Evolutionary conservation across 2,113 vertebrate genomes (phyloP).

Genomic region (Promerops cafer): DNA sequence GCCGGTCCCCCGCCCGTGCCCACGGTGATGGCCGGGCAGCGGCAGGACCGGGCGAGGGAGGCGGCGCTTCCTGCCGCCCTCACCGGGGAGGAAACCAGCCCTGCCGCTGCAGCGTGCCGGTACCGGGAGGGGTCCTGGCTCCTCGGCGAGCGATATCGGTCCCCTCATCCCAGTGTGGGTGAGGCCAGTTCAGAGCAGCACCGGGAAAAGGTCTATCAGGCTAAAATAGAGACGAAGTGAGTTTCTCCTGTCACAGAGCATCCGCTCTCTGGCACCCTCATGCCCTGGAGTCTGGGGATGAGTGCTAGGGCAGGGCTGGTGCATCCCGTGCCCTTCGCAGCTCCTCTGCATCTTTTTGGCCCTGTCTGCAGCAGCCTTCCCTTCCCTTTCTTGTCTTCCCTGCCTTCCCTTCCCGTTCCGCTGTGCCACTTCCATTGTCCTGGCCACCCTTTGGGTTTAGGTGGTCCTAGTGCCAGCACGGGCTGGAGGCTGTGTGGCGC

Average conservation of each 20-base stretch:
- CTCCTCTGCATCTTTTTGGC: not conserved
- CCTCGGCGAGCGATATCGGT: not conserved
- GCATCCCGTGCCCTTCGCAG: not conserved
- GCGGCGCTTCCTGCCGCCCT: not conserved
- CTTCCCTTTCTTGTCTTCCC: not conserved
- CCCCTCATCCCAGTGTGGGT: not conserved
- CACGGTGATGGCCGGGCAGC: not conserved
- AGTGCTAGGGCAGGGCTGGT: not conserved
- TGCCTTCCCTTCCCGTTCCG: not conserved
- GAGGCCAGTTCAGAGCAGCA: not conserved
- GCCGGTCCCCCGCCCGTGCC: not conserved
- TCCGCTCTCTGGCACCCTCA: not conserved
- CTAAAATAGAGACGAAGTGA: not conserved
- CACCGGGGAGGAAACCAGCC: not conserved
- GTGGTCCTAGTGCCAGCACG: not conserved
- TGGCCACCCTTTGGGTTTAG: not conserved
- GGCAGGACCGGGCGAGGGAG: not conserved
- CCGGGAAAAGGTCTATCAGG: not conserved
- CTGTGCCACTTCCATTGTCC: not conserved
- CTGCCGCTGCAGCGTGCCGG: not conserved
- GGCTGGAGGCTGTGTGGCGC: not conserved
- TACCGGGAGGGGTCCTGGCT: not conserved
- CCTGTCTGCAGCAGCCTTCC: not conserved
- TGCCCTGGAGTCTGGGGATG: not conserved
- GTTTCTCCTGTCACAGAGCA: not conserved